Evolutionary conservation across 1,140 invertebrate genomes (phyloP).

Genomic region (Bicyclus anynana): DNA sequence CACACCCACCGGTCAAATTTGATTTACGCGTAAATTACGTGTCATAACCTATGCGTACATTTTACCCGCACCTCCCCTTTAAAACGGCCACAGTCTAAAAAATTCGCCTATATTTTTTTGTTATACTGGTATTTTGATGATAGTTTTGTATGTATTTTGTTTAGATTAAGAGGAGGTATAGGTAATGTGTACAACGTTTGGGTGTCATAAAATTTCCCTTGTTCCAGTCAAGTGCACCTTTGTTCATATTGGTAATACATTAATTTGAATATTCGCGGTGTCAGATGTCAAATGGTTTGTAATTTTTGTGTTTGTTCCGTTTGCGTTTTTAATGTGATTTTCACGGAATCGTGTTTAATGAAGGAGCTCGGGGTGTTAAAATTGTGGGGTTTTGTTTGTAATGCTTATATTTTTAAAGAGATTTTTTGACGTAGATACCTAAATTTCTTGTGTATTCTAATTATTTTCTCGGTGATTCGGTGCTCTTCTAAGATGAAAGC

Average conservation of each 20-base stretch:
- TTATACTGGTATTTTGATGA: slow-evolving; percentile 3
- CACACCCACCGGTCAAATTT: slow-evolving; percentile 73
- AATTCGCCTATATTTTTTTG: slow-evolving; percentile 4
- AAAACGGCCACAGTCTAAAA: slow-evolving; percentile 34
- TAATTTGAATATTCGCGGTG: slow-evolving; percentile 77
- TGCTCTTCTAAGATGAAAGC: too few relatives aligned
- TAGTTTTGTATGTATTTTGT: slow-evolving; percentile 10
- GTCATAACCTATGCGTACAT: slow-evolving; percentile 62
- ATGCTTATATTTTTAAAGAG: slow-evolving; percentile 1
- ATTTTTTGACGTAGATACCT: neutral
- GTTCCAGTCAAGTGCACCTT: slow-evolving; percentile 63
- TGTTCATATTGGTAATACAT: slow-evolving; percentile 70
- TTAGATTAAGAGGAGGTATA: slow-evolving; percentile 34
- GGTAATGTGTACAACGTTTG: slow-evolving; percentile 31
- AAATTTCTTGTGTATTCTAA: too few relatives aligned
- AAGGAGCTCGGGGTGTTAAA: slow-evolving; percentile 19
- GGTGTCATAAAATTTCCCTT: slow-evolving; percentile 59
- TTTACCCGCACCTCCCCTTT: slow-evolving; percentile 31
- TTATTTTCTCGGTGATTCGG: too few relatives aligned
- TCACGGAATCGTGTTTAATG: slow-evolving; percentile 49
- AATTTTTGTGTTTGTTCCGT: slow-evolving; percentile 62
- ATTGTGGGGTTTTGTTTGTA: slow-evolving; percentile 15
- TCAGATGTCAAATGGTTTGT: slow-evolving; percentile 76
- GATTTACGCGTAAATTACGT: slow-evolving; percentile 76
- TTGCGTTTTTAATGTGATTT: slow-evolving; percentile 51